Evolutionary conservation across 2,797 vertebrate species (phyloP), one percentile per base, ranked within the genome.

Genomic region (Arctocebus calabarensis): DNA sequence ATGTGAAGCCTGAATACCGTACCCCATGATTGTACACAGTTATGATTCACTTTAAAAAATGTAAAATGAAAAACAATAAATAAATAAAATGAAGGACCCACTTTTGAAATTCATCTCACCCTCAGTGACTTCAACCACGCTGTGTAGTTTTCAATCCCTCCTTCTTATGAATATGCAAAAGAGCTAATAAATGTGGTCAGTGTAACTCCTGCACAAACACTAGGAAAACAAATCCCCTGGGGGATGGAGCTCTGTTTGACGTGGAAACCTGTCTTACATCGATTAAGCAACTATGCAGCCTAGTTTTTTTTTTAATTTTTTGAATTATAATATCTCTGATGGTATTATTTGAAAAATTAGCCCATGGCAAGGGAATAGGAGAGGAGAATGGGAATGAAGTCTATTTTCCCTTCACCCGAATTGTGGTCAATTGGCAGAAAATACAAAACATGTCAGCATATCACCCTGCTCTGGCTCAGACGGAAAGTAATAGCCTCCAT

Each of bases 381-480:
- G 43, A 88, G 52, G 19, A 64, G 29, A 93, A 71, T 27, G 17
- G 43, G 52, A 92, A 52, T 16, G 45, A 68, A 87, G 20, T 52
- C 0, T 71, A 45, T 74, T 91, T 84, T 43, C 84, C 87, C 62
- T 57, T 70, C 57, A 90, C 66, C 23, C 14, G 11, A 84, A 92
- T 34, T 81, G 79, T 92, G 70, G 84, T 83, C 88, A 95, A 84
- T 64, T 96, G 94, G 96, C 74, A 88, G 88, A 85, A 85, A 86
- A 94, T 27, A 93, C 23, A 74, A 83, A 74, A 68, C 66, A 52
- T 71, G 91, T 75, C 86, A 95, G 37, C 23, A 40, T 77, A 10
- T 85, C 66, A 74, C 88, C 59, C 40, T 77, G 83, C 45, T 88
- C 70, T 57, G 27, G 52, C 74, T 90, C 88, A 75, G 40, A 82